Evolutionary conservation across 2,113 vertebrate species (phyloP).

Genomic region (Oxyura jamaicensis): DNA sequence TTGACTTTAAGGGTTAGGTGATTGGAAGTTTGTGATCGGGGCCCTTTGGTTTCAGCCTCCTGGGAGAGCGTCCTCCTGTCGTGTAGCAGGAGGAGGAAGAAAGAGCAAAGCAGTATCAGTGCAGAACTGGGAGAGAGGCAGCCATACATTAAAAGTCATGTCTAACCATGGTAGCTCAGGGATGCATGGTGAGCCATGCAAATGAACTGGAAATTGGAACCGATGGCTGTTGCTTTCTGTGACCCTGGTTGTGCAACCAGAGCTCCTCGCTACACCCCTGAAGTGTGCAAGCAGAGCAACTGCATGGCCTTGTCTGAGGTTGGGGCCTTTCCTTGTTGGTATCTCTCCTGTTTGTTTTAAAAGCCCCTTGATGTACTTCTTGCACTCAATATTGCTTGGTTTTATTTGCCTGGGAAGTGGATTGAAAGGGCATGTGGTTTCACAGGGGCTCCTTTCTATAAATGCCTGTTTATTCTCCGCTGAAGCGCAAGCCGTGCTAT

Average conservation of each 20-base stretch:
- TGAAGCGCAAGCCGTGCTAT: neutral
- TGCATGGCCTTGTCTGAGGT: neutral
- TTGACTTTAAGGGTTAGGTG: neutral
- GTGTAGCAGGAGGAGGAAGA: neutral
- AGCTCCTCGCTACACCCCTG: neutral
- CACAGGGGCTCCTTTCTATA: slow-evolving; percentile 31
- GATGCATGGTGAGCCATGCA: neutral
- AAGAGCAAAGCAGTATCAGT: neutral
- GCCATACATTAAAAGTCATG: neutral
- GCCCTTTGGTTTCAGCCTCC: neutral
- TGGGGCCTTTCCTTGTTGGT: neutral
- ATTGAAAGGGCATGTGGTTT: slow-evolving; percentile 50
- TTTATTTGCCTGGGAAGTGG: slow-evolving; percentile 45
- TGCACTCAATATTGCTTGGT: neutral
- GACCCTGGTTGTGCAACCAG: neutral
- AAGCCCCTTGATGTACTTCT: neutral
- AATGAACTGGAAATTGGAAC: neutral
- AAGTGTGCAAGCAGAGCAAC: accelerated
- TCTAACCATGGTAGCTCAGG: neutral
- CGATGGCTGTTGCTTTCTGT: neutral
- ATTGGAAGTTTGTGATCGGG: neutral
- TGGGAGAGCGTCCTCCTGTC: neutral
- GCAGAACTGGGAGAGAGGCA: neutral
- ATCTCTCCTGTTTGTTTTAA: slow-evolving; percentile 4
- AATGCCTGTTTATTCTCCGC: slow-evolving; percentile 24